Base-by-base conservation (phyloP, 2,797 vertebrate species). In the Scolopax rusticola region DNA sequence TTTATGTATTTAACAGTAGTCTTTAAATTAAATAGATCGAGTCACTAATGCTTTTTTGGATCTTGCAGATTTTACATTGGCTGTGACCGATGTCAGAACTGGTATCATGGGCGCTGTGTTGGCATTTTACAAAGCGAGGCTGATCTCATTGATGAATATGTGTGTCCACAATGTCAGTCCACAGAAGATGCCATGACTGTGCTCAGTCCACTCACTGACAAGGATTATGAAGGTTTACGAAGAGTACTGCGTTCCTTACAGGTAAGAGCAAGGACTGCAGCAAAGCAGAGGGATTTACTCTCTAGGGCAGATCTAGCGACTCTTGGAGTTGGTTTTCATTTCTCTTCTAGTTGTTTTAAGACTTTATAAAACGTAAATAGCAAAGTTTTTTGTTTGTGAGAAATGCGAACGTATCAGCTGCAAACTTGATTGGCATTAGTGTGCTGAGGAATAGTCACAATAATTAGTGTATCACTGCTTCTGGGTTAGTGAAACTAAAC, bases 101-200 rank as follows among this genome's bases (percentile, higher is more conserved):
- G 99, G 99, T 99, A 99, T 98, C 99, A 99, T 13, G 99, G 99
- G 73, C 99, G 99, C 97, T 99, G 99, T 13, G 99, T 99, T 93
- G 99, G 99, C 97, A 99, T 99, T 95, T 97, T 99, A 92, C 99
- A 99, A 96, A 99, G 99, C 40, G 99, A 99, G 97, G 99, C 99
- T 53, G 99, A 98, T 36, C 99, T 99, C 97, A 99, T 99, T 84
- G 99, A 99, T 13, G 98, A 99, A 95, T 99, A 99, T 32, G 99
- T 99, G 96, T 99, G 99, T 94, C 99, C 99, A 2, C 99, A 99
- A 94, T 99, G 99, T 97, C 99, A 99, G 98, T 99, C 99, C 1
- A 99, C 99, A 3, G 99, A 99, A 95, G 99, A 99, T 88, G 99
- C 99, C 98, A 99, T 99, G 99, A 99, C 99, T 1, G 99, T 99